Conservation (phyloP, 2,797 vertebrate genomes). For the Phrynocephalus vlangalii region DNA sequence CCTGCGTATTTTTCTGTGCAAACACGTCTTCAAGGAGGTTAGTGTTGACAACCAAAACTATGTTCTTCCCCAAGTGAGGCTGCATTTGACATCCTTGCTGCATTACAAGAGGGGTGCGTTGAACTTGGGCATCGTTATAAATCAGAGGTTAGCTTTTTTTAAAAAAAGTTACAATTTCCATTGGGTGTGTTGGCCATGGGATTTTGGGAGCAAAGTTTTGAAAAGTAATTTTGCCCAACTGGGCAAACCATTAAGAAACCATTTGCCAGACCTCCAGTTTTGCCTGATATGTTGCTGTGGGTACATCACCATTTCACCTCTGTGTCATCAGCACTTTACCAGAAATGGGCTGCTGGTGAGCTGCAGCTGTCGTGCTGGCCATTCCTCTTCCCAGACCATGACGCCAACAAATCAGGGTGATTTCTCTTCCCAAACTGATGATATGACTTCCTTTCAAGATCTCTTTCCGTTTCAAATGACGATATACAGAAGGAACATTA, state of each 20-base stretch:
- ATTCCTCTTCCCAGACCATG: not conserved
- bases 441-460: not conserved
- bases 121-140: not conserved
- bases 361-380: not conserved
- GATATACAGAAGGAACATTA: not conserved
- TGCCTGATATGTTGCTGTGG: no score
- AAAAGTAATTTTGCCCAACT: not conserved
- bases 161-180: not conserved
- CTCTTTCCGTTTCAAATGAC: not conserved
- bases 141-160: not conserved
- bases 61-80: not conserved
- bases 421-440: not conserved
- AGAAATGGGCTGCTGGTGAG: no score
- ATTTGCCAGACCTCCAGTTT: no score
- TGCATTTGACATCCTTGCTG: not conserved
- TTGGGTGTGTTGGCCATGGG: not conserved
- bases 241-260: not conserved
- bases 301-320: no score
- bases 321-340: no score
- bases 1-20: no score
- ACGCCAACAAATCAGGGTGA: not conserved
- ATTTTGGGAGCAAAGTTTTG: not conserved
- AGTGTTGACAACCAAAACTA: no score
- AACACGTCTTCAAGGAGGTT: no score
- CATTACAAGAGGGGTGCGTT: not conserved